Evolutionary conservation across 2,888 invertebrate species (phyloP), one percentile per base, ranked within the genome.

Genomic region (Limnephilus auricula): DNA sequence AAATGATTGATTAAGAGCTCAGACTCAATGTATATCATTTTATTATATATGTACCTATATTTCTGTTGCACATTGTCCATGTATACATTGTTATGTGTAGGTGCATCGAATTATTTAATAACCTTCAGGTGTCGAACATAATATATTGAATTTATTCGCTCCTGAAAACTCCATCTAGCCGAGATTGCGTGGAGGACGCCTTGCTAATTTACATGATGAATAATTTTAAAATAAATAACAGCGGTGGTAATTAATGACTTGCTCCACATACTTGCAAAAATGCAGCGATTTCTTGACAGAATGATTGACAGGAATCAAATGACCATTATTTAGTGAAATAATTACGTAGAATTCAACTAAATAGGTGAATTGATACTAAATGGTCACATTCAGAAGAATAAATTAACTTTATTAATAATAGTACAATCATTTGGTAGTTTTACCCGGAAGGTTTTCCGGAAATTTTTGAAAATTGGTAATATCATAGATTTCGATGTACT

Each of bases 141-240:
- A 34, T 34, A 25, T 25, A 32, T 82, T 34, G 34, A 18, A 34
- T 25, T 82, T 25, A 82, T n/a, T 37, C 25, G 25, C 37, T 34
- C 32, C 15, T 25, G 9, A 82, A 82, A 34, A 25, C 82, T 15
- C 32, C 18, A 32, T 6, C 34, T 34, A 37, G 25, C 15, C 18
- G 34, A 82, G 34, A 82, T 37, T 82, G 5, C 18, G 34, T 82
- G 34, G 34, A 82, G 82, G 82, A 82, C 82, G n/a, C 2, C 32
- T 82, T 82, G 82, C 82, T 82, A 82, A 82, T 82, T 82, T 34
- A 18, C 18, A 18, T 34, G 32, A 25, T 82, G 82, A 34, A 34
- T 82, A 25, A 34, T 82, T 82, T 34, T 34, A 82, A 65, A 65
- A 25, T 25, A 65, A 65, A 25, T 65, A 65, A 65, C 9, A 25